Conservation (phyloP, 1,140 invertebrate species). For the Temnothorax longispinosus region DNA sequence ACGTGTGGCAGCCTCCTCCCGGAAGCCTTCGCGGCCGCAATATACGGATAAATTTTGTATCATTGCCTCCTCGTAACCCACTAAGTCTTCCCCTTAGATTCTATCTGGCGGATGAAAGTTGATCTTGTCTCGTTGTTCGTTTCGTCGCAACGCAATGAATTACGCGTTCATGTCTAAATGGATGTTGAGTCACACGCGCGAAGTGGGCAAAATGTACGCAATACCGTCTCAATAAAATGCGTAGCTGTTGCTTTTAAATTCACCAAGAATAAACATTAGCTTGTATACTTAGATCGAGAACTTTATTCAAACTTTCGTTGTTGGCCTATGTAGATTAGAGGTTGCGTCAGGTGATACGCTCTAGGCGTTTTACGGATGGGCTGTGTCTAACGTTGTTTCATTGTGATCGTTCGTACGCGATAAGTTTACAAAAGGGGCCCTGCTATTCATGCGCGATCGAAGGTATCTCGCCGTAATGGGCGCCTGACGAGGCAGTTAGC, state of each 20-base stretch:
- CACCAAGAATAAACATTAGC: neutral
- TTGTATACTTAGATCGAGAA: neutral
- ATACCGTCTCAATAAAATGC: neutral
- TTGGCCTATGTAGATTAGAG: conserved; percentile 17
- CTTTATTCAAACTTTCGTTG: conserved; percentile 14
- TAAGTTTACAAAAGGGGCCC: conserved; percentile 32
- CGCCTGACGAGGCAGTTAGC: conserved; percentile 41
- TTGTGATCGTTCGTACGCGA: neutral
- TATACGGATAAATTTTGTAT: conserved; percentile 39
- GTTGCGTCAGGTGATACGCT: conserved; percentile 7
- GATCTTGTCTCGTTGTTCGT: conserved; percentile 10
- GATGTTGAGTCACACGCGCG: neutral
- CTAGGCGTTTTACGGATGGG: neutral
- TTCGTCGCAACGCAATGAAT: neutral
- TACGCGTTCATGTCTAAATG: neutral
- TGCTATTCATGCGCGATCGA: conserved; percentile 32
- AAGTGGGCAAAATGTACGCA: neutral
- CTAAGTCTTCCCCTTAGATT: neutral
- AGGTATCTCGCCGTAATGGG: conserved; percentile 32
- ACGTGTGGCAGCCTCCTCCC: conserved; percentile 66
- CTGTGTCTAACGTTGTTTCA: neutral
- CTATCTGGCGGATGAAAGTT: neutral
- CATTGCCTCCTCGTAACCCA: conserved; percentile 13
- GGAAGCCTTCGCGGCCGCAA: conserved; percentile 11
- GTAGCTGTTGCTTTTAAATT: neutral